Evolutionary conservation across 1,140 invertebrate species (phyloP).

Genomic region (Muscidifurax raptorellus): DNA sequence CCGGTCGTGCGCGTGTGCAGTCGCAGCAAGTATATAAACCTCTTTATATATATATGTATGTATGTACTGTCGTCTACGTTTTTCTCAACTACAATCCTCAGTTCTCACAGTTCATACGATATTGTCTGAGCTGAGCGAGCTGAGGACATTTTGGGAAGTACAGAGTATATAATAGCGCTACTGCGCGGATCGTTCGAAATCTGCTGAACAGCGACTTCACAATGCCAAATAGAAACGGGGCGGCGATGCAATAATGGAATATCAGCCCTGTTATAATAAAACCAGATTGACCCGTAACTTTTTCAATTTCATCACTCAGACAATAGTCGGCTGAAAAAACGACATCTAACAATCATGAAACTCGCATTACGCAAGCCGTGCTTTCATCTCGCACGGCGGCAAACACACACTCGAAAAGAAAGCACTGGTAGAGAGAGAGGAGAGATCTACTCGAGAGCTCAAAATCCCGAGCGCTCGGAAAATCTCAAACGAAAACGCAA

Average conservation of each 20-base stretch:
- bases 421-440: too few relatives aligned
- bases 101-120: too few relatives aligned
- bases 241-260: neutral
- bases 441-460: neutral
- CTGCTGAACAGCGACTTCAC: neutral
- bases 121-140: too few relatives aligned
- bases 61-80: neutral
- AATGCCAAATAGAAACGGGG: neutral
- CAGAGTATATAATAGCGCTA: too few relatives aligned
- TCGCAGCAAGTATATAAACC: neutral
- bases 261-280: neutral
- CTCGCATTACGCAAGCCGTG: neutral
- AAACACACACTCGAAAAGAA: neutral
- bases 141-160: too few relatives aligned
- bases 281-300: neutral
- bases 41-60: too few relatives aligned
- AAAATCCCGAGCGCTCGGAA: neutral
- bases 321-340: neutral
- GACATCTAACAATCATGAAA: neutral
- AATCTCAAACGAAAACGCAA: conserved; percentile 6
- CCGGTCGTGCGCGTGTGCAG: too few relatives aligned
- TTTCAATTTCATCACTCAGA: neutral
- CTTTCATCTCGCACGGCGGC: neutral
- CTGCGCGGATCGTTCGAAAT: neutral
- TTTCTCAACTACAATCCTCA: neutral